These are phyloP conservation scores for Nycticorax nycticorax DNA, from an alignment of 2,113 vertebrate species.

Conservation along the genomic window DNA sequence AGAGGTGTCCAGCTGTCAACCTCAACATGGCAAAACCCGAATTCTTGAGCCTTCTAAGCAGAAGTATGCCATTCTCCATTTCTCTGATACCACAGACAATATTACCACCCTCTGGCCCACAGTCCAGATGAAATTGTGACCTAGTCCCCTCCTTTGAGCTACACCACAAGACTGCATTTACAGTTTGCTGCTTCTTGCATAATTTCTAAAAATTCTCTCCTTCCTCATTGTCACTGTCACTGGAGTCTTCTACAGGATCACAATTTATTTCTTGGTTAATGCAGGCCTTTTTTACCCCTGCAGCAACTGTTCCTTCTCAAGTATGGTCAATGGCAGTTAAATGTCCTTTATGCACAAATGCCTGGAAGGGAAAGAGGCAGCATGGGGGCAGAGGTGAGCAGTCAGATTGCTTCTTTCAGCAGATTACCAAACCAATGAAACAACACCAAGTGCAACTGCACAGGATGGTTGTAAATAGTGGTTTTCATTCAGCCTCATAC, in stretches of 20 bases:
- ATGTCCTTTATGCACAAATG: background rate
- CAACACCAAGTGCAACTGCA: background rate
- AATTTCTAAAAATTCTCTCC: background rate
- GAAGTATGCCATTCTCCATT: background rate
- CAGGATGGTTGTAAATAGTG: background rate
- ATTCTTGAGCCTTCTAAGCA: background rate
- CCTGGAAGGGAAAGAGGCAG: background rate
- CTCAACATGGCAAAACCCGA: background rate
- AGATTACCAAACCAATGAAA: background rate
- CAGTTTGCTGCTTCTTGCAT: background rate
- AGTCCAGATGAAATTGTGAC: background rate
- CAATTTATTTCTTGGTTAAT: background rate
- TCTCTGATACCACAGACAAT: background rate
- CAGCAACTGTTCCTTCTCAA: background rate
- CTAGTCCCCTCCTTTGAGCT: background rate
- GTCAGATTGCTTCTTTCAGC: background rate
- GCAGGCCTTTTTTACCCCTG: background rate
- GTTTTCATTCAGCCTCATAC: background rate
- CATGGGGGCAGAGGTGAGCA: background rate
- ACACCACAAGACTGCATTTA: background rate
- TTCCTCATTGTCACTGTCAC: background rate
- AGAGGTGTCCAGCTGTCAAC: background rate
- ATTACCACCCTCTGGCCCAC: background rate
- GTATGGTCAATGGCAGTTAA: background rate
- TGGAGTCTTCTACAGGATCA: background rate